These are phyloP conservation scores for Smittia sp. DNA, from an alignment of 2,888 invertebrate species.

Conservation along the genomic window DNA sequence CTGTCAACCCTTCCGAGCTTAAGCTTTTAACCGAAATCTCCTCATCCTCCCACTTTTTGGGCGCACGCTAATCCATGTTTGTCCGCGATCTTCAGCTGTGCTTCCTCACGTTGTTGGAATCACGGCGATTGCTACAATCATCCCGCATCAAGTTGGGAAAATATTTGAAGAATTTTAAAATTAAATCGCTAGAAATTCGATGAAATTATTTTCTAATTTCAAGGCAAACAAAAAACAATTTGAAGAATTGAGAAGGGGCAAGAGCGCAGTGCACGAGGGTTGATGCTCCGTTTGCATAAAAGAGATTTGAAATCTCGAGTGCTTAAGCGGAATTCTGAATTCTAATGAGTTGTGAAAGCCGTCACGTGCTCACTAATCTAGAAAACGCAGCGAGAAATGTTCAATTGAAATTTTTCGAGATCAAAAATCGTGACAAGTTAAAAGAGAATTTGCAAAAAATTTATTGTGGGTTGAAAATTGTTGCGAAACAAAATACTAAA, in stretches of 20 bases:
- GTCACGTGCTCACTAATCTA: background rate
- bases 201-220: background rate
- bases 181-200: background rate
- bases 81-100: background rate
- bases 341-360: conserved; percentile 5
- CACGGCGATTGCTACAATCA: background rate
- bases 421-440: too few species aligned
- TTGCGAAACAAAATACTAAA: too few species aligned
- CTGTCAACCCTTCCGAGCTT: background rate
- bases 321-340: background rate
- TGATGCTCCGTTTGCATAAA: background rate
- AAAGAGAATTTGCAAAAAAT: too few species aligned
- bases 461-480: too few species aligned
- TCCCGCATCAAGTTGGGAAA: background rate
- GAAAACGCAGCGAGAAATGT: background rate
- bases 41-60: background rate
- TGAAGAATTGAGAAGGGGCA: background rate
- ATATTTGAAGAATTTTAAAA: background rate
- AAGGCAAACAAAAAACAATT: conserved; percentile 3
- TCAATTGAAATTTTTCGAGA: too few species aligned
- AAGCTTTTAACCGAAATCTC: too few species aligned
- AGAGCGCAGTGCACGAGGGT: background rate
- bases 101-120: background rate
- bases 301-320: background rate
- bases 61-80: background rate